Conservation (phyloP, 1,140 invertebrate genomes). For the Drosophila serrata region DNA sequence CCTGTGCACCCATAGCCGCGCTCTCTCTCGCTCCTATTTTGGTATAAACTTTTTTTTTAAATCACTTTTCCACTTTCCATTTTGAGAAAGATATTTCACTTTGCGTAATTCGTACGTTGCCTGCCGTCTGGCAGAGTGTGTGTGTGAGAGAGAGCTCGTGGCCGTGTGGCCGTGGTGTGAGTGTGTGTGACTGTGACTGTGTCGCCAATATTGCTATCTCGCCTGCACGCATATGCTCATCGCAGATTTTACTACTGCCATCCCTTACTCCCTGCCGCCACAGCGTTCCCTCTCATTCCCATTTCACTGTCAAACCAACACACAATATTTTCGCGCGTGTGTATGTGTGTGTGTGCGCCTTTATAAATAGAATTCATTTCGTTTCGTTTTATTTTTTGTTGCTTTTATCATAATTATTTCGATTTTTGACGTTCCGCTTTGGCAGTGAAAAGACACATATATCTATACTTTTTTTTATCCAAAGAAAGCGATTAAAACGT, state of each 20-base stretch:
- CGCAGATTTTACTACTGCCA: conserved; percentile 66
- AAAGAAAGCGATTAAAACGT: conserved; percentile 38
- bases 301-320: conserved; percentile 55
- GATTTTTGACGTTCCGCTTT: conserved; percentile 56
- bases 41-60: conserved; percentile 20
- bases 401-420: conserved; percentile 78
- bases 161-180: conserved; percentile 13
- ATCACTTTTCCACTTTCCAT: conserved; percentile 83
- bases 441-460: conserved; percentile 32
- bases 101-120: conserved; percentile 83
- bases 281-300: conserved; percentile 16
- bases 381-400: conserved; percentile 64
- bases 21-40: conserved; percentile 13
- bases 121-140: conserved; percentile 46
- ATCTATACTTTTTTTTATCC: conserved; percentile 34
- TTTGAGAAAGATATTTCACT: conserved; percentile 84
- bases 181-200: conserved; percentile 48
- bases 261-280: conserved; percentile 29
- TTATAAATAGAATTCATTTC: conserved; percentile 79
- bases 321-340: conserved; percentile 34
- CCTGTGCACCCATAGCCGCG: background rate
- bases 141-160: conserved; percentile 49
- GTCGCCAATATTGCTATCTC: conserved; percentile 72
- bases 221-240: conserved; percentile 47
- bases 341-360: conserved; percentile 59